These are phyloP conservation scores for Hirundichthys speculiger DNA, from an alignment of 2,113 vertebrate genomes.

Conservation along the genomic window DNA sequence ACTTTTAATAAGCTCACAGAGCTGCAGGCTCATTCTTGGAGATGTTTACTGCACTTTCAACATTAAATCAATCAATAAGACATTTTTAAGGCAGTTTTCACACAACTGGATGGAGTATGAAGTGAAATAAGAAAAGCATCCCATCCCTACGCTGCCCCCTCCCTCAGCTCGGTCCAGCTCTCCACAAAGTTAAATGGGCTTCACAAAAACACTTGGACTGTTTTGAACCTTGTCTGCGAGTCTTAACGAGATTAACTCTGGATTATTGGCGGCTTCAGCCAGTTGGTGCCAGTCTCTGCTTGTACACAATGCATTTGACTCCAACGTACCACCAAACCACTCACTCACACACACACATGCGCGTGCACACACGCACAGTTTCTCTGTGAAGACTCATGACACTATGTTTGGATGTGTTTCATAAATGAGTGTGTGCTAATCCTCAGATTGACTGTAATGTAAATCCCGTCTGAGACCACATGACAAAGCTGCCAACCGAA, in stretches of 20 bases:
- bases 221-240: not conserved
- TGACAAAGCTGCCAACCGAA: slow-evolving; percentile 26
- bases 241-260: slow-evolving; percentile 29
- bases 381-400: not conserved
- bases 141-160: too few relatives aligned
- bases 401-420: not conserved
- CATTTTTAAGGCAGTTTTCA: too few relatives aligned
- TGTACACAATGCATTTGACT: not conserved
- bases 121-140: too few relatives aligned
- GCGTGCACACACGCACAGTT: not conserved
- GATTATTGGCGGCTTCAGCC: slow-evolving; percentile 23
- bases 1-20: too few relatives aligned
- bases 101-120: too few relatives aligned
- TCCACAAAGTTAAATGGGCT: not conserved
- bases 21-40: too few relatives aligned
- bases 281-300: not conserved
- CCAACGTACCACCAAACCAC: not conserved
- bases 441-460: slow-evolving; percentile 32
- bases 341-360: not conserved
- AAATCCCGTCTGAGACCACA: slow-evolving; percentile 52
- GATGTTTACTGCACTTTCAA: too few relatives aligned
- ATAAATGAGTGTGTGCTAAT: slow-evolving; percentile 40
- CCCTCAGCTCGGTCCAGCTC: too few relatives aligned
- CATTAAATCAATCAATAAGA: too few relatives aligned
- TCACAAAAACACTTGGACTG: not conserved